Percentiles rank a stretch among this genome's conserved stretches.
Conservation (phyloP, 2,797 vertebrate species). For the Chelon auratus region DNA sequence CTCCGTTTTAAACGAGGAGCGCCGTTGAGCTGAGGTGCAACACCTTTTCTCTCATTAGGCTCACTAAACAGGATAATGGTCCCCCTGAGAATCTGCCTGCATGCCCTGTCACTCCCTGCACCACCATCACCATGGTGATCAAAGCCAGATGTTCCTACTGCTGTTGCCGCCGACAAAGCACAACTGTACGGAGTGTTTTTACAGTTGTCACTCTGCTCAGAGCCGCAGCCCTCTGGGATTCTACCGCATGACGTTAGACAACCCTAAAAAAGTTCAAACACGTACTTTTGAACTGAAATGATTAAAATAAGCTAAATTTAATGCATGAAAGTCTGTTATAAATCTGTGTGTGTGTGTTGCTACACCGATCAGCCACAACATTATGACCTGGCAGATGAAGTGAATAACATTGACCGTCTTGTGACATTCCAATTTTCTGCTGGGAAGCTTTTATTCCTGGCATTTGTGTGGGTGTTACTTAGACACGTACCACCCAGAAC, state of each 20-base stretch:
- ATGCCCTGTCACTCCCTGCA: slow-evolving; percentile 78
- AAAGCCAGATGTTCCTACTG: slow-evolving; percentile 80
- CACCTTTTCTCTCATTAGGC: slow-evolving; percentile 84
- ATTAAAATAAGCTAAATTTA: slow-evolving; percentile 16
- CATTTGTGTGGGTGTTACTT: no score
- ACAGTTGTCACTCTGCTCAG: slow-evolving; percentile 68
- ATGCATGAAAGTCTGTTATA: slow-evolving; percentile 16
- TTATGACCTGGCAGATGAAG: no score
- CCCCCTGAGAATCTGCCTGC: slow-evolving; percentile 73
- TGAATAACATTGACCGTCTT: no score
- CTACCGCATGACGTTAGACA: slow-evolving; percentile 2
- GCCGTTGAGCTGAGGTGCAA: slow-evolving; percentile 65
- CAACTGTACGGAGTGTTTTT: slow-evolving; percentile 61
- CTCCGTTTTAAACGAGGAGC: slow-evolving; percentile 55
- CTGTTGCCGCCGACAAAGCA: slow-evolving; percentile 67
- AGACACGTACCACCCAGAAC: no score
- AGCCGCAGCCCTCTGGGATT: slow-evolving; percentile 57
- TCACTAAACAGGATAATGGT: slow-evolving; percentile 85
- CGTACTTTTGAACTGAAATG: slow-evolving; percentile 5
- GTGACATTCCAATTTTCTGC: no score
- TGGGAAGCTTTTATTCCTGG: no score
- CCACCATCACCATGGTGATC: slow-evolving; percentile 80
- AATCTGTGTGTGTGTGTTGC: neutral
- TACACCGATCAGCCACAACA: no score
- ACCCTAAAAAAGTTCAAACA: slow-evolving; percentile 28